These are phyloP conservation scores for Cyclina sinensis DNA, from an alignment of 1,140 invertebrate species.

Conservation along the genomic window DNA sequence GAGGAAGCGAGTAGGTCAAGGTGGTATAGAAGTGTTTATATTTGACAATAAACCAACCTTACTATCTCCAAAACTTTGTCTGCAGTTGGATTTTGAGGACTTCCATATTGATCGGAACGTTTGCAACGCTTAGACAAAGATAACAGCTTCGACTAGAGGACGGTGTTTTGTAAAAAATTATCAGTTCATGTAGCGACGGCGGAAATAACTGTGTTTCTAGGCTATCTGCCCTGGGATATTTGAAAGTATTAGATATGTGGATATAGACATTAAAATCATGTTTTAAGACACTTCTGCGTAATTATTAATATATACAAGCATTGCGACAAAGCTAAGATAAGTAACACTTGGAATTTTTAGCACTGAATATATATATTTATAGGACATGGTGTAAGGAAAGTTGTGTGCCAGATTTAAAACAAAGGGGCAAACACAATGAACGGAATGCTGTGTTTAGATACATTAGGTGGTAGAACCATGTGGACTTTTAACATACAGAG, in stretches of 20 bases:
- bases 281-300: not conserved
- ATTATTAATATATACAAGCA: too few relatives aligned
- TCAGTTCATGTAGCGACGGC: not conserved
- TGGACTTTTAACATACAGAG: not conserved
- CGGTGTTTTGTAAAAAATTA: constrained; percentile 9
- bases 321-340: too few relatives aligned
- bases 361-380: too few relatives aligned
- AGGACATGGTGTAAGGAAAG: too few relatives aligned
- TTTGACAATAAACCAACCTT: not conserved
- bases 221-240: not conserved
- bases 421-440: too few relatives aligned
- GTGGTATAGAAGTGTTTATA: constrained; percentile 16
- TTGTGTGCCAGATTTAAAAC: too few relatives aligned
- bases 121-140: not conserved
- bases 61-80: not conserved
- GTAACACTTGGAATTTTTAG: too few relatives aligned
- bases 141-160: not conserved
- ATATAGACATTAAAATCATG: constrained; percentile 24
- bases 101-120: not conserved
- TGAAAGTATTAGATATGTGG: constrained; percentile 25
- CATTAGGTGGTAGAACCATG: not conserved
- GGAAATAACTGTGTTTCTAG: constrained; percentile 22
- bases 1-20: not conserved
- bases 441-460: too few relatives aligned
- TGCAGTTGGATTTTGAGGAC: not conserved